A percentile compares a stretch with the other conserved stretches of the same genome.
phyloP scores from a whole-genome alignment of 2,797 vertebrate genomes.

The Natrix natrix region DNA sequence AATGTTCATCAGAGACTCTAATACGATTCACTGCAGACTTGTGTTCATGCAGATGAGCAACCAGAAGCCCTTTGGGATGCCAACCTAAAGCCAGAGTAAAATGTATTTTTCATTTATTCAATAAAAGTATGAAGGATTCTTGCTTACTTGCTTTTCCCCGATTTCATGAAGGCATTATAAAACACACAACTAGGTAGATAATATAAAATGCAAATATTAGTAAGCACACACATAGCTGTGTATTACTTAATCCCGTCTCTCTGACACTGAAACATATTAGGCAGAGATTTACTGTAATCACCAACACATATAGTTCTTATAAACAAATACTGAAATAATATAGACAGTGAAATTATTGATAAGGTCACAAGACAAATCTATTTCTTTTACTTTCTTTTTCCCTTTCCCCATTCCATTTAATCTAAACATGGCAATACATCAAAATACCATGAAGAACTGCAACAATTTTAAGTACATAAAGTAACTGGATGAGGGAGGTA shows the following conservation, averaged over 20 bases:
- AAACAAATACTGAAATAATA: background rate
- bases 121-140: background rate
- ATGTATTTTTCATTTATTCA: background rate
- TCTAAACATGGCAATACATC: background rate
- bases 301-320: background rate
- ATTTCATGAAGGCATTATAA: background rate
- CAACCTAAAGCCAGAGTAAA: constrained; percentile 76
- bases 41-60: constrained; percentile 96
- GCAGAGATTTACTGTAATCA: background rate
- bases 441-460: background rate
- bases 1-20: constrained; percentile 92
- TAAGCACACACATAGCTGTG: background rate
- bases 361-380: background rate
- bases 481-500: background rate
- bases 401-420: background rate
- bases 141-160: background rate
- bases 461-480: background rate
- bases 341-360: background rate
- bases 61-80: constrained; percentile 93
- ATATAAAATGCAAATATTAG: background rate
- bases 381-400: background rate
- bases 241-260: background rate
- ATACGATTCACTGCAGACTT: constrained; percentile 93
- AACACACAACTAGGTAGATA: background rate
- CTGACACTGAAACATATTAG: background rate